Evolutionary conservation across 1,140 invertebrate genomes (phyloP), one percentile per base, ranked within the genome.

Genomic region (Cyclina sinensis): DNA sequence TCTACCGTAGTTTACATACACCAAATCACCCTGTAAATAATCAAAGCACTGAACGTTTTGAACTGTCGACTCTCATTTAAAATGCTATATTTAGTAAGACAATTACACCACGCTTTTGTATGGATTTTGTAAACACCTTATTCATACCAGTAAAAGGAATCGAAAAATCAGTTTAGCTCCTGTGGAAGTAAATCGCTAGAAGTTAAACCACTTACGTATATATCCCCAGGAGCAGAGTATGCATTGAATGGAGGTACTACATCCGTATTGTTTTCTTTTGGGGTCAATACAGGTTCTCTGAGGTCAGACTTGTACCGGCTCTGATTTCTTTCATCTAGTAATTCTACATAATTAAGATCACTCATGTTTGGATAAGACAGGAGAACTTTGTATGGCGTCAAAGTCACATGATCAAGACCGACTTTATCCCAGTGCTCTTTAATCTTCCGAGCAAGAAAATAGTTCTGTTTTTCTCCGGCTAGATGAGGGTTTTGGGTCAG

Each of bases 1-100:
- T 76, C 94, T 90, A 7, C 96, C 96, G 90, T 96, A 96, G 90
- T 96, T 96, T 9, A 94, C 96, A 91, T 96, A 96, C 35, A 96
- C 94, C 12, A 96, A 78, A 43, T 93, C 81, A 65, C 93, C 94
- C 89, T 94, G 51, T 4, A 78, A 73, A 24, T 5, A 62, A 62
- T 27, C 14, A 3, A n/a, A n/a, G n/a, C n/a, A n/a, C n/a, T n/a
- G n/a, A n/a, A n/a, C n/a, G n/a, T n/a, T n/a, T n/a, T n/a, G n/a
- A n/a, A n/a, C n/a, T n/a, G n/a, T n/a, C n/a, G n/a, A n/a, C n/a
- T n/a, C n/a, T n/a, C n/a, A n/a, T n/a, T n/a, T n/a, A n/a, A n/a
- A n/a, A n/a, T n/a, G n/a, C n/a, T n/a, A n/a, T n/a, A n/a, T n/a
- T n/a, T n/a, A n/a, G n/a, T n/a, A n/a, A n/a, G n/a, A n/a, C n/a